Evolutionary conservation across 2,797 vertebrate genomes (phyloP), one percentile per base, ranked within the genome.

Genomic region (Sandelia bainsii): DNA sequence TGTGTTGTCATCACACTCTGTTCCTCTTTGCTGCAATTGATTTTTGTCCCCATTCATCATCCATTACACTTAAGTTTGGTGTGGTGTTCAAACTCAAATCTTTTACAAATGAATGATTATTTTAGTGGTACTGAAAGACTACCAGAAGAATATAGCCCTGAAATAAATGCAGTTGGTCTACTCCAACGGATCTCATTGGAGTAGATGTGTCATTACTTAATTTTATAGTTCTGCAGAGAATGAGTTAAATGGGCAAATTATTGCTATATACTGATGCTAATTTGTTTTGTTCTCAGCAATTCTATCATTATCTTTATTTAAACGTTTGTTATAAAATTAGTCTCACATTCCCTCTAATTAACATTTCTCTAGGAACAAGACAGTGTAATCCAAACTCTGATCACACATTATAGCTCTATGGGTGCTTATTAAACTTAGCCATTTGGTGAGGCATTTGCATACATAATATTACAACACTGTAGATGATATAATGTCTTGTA

Each of bases 121-220:
- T 32, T 69, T 60, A 13, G 63, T 29, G 23, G 8, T 3, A 37
- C 44, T 44, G 48, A 83, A 79, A 71, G 64, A 72, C 59, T 16
- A 62, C 46, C 76, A 65, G 52, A 66, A 57, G 63, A 71, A 44
- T 23, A 40, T 14, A 20, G 76, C 27, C 0, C 27, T 1, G 20
- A 29, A 65, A 88, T 91, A 82, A 63, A 84, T 91, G 68, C 51
- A 19, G 74, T 53, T 68, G 68, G 80, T 82, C 87, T 71, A 78
- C 42, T 69, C 76, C 54, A 57, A 63, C 80, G 53, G 63, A 69
- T 69, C 46, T 57, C 46, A n/a, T n/a, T n/a, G n/a, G n/a, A n/a
- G n/a, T n/a, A n/a, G 37, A 9, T 75, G 83, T 77, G 80, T 81
- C 77, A 77, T 81, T 78, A 69, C 63, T 79, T 70, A 9, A 42